Percentiles rank a stretch among this genome's conserved stretches.
Evolutionary conservation across 2,113 vertebrate genomes (phyloP).

Genomic region (Raja brachyura): DNA sequence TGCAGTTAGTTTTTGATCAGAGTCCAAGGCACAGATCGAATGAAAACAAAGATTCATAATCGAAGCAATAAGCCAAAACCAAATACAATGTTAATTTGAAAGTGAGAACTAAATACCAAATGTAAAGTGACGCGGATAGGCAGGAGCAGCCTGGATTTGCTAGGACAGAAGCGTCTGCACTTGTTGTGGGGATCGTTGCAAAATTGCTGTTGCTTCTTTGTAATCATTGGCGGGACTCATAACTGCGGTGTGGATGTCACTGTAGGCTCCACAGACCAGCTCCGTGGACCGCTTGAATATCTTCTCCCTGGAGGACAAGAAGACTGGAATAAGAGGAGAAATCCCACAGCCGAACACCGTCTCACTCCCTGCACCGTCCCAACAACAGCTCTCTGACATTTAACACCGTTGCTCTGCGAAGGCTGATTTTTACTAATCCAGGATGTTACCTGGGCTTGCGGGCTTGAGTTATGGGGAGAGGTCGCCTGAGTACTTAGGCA

Average conservation of each 20-base stretch:
- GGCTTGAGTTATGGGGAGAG: too few species aligned
- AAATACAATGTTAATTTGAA: neutral
- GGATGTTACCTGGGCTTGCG: too few species aligned
- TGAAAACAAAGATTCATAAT: neutral
- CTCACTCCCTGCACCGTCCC: neutral
- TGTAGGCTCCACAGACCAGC: constrained; percentile 83
- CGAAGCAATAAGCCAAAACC: neutral
- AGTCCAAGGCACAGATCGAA: neutral
- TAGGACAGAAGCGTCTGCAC: constrained; percentile 82
- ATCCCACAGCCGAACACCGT: neutral
- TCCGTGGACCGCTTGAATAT: constrained; percentile 88
- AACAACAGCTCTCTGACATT: neutral
- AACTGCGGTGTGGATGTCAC: constrained; percentile 76
- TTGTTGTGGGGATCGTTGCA: constrained; percentile 83
- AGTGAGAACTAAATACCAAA: neutral
- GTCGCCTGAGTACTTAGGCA: too few species aligned
- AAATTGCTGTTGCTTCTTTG: constrained; percentile 74
- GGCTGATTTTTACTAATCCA: neutral
- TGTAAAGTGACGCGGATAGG: neutral
- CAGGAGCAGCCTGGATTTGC: constrained; percentile 9
- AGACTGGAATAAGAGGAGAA: constrained; percentile 25
- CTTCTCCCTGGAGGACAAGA: constrained; percentile 69
- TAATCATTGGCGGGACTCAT: constrained; percentile 71
- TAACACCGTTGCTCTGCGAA: neutral
- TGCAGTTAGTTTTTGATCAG: neutral